Percentiles rank a stretch among this genome's conserved stretches.
phyloP scores from a whole-genome alignment of 2,888 invertebrate genomes.

The Ochropleura plecta region DNA sequence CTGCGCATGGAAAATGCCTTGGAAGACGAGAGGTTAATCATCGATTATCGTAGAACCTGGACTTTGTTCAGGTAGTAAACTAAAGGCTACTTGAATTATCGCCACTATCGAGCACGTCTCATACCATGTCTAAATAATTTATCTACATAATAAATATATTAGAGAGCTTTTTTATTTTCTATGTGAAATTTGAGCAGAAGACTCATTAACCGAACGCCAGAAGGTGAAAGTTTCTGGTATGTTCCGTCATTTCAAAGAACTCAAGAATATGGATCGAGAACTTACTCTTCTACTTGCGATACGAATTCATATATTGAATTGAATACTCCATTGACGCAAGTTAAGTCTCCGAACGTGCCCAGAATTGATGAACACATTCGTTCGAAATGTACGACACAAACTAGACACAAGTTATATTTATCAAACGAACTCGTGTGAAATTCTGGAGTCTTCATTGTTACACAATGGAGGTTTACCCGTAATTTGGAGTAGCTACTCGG shows the following conservation, averaged over 20 bases:
- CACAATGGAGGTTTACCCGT: constrained; percentile 20
- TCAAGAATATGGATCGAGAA: constrained; percentile 5
- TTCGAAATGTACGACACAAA: constrained; percentile 21
- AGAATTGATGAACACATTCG: constrained; percentile 58
- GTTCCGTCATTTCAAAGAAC: background rate
- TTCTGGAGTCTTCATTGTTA: constrained; percentile 10
- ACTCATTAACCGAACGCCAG: background rate
- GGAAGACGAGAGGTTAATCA: background rate
- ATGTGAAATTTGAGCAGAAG: background rate
- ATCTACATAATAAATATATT: background rate
- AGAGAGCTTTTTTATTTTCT: background rate
- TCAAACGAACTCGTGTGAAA: constrained; percentile 50
- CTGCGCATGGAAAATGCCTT: background rate
- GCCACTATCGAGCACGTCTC: background rate
- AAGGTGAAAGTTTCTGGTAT: background rate
- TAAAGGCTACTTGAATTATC: background rate
- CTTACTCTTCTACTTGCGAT: constrained; percentile 8
- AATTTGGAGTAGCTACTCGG: background rate
- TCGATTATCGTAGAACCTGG: background rate
- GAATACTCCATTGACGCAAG: constrained; percentile 70
- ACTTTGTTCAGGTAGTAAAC: constrained; percentile 23
- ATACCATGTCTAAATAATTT: background rate
- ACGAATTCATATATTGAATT: constrained; percentile 53
- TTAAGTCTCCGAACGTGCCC: constrained; percentile 68
- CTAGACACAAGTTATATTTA: constrained; percentile 49